Evolutionary conservation across 1,140 invertebrate species (phyloP).

Genomic region (Drosophila eugracilis): DNA sequence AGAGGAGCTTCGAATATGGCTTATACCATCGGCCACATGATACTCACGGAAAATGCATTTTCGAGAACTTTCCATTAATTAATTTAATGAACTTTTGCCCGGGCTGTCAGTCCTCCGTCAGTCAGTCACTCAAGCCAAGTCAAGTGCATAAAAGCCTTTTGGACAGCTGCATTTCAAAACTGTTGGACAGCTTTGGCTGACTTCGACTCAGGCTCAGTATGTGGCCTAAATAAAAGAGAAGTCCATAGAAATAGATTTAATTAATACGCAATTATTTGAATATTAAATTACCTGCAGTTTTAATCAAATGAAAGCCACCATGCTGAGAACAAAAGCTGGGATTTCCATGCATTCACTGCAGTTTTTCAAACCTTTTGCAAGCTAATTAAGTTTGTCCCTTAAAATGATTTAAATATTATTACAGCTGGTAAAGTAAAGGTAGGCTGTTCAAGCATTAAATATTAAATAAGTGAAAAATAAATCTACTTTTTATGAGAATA

Average conservation of each 20-base stretch:
- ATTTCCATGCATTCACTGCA: background rate
- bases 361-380: background rate
- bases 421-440: no score
- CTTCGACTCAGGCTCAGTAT: slow-evolving; percentile 8
- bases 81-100: slow-evolving; percentile 46
- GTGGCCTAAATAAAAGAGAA: slow-evolving; percentile 19
- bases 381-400: background rate
- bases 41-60: slow-evolving; percentile 31
- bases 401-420: background rate
- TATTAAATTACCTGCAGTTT: background rate
- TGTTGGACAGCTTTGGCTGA: slow-evolving; percentile 18
- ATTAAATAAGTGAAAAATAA: no score
- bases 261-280: slow-evolving; percentile 15
- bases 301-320: background rate
- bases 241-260: background rate
- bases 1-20: slow-evolving; percentile 1
- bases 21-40: slow-evolving; percentile 35
- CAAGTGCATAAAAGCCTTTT: slow-evolving; percentile 39
- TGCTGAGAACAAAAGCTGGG: slow-evolving; percentile 1
- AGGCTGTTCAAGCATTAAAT: no score
- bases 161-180: slow-evolving; percentile 33
- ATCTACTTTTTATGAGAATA: no score
- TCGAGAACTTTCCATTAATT: slow-evolving; percentile 41
- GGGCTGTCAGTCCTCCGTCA: slow-evolving; percentile 29
- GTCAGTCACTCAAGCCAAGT: slow-evolving; percentile 26